Base-by-base conservation (phyloP, 1,140 invertebrate species). In the Stratiolaelaps scimitus region DNA sequence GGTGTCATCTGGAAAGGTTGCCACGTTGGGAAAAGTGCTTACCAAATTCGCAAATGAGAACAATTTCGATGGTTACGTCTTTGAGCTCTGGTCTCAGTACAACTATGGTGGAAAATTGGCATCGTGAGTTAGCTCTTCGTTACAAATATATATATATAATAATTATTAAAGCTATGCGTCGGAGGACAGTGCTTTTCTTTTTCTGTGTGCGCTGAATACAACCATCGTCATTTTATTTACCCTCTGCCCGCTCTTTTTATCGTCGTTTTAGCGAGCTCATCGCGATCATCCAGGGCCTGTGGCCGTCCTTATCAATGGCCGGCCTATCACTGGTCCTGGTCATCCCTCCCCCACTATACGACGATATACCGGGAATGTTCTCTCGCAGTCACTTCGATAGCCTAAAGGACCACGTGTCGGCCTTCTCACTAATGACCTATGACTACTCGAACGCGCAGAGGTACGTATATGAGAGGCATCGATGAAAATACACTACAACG, bases 341-440 rank as follows among this genome's bases (percentile, higher is more conserved):
- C 0, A 82, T 94, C 70, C 91, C 91, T 40, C 74, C 80, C 30
- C 29, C 80, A 30, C 83, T 77, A 69, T 77, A 82, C 71, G 82
- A 83, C 71, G 84, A 83, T 68, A 74, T 77, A 5, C 76, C 76
- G 64, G 83, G 86, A 70, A 80, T 88, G 72, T 90, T 95, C 77
- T 79, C 79, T 28, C 79, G 83, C 67, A 77, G 85, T 67, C 82
- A 91, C 69, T 89, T 92, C 76, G 82, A 87, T 71, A 79, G 80
- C 46, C 78, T 95, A 15, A 82, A 84, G 70, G 80, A 84, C 30
- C 78, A 85, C 75, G 80, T 95, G 1, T 84, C 85, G 72, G 85
- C 82, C 64, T 92, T 95, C 74, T 92, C 89, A 45, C 78, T 96
- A 0, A 93, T 94, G 90, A 94, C 90, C 0, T 96, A 96, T 75